Percentiles rank a stretch among this genome's conserved stretches.
Conservation (phyloP, 2,888 invertebrate genomes). For the Aromia moschata region DNA sequence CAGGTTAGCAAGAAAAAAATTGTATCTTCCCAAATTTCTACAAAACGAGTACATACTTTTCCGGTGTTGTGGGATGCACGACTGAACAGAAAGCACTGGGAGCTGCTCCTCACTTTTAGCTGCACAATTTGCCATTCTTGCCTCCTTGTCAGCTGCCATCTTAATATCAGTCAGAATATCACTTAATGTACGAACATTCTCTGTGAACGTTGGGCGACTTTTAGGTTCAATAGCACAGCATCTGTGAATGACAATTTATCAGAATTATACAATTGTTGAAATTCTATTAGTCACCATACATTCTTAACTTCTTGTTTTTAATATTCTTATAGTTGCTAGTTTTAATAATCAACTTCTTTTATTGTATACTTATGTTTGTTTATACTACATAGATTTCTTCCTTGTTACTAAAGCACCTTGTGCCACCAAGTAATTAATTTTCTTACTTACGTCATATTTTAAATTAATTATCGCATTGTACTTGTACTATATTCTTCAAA, state of each 20-base stretch:
- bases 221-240: slow-evolving; percentile 74
- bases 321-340: too few species aligned
- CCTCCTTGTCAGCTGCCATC: slow-evolving; percentile 52
- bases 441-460: too few species aligned
- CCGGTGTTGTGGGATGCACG: slow-evolving; percentile 56
- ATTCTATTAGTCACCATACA: too few species aligned
- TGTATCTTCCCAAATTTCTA: slow-evolving; percentile 22
- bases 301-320: too few species aligned
- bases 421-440: too few species aligned
- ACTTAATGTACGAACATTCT: slow-evolving; percentile 75
- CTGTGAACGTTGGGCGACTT: slow-evolving; percentile 87
- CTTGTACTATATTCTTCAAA: too few species aligned
- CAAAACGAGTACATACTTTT: slow-evolving; percentile 50
- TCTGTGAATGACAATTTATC: slow-evolving; percentile 30
- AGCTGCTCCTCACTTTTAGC: slow-evolving; percentile 65
- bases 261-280: too few species aligned
- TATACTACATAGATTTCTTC: too few species aligned
- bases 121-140: slow-evolving; percentile 53
- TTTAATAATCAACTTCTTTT: too few species aligned
- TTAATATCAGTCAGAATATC: slow-evolving; percentile 65
- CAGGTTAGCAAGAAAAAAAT: slow-evolving; percentile 35
- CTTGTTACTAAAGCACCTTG: too few species aligned
- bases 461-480: too few species aligned
- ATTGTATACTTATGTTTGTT: too few species aligned
- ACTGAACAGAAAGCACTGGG: slow-evolving; percentile 51